phyloP scores from a whole-genome alignment of 2,888 invertebrate genomes.

The Mellilla xanthometata region DNA sequence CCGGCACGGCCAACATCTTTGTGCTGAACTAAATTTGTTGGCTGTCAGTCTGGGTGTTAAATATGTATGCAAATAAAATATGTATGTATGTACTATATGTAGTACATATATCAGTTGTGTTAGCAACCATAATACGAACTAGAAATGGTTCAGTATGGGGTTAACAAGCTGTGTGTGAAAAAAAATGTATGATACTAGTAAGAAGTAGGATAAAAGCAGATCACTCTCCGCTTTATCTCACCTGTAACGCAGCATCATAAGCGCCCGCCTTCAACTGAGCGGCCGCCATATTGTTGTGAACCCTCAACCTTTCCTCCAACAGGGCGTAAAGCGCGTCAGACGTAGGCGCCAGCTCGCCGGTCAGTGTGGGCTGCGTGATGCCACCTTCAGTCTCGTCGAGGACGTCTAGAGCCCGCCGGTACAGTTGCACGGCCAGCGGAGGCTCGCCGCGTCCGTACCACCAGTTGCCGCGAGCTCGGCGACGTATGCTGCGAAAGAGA shows the following conservation, averaged over 20 bases:
- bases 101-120: no score
- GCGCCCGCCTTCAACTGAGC: conserved; percentile 95
- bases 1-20: no score
- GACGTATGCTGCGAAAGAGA: conserved; percentile 67
- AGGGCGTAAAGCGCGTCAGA: conserved; percentile 69
- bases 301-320: conserved; percentile 90
- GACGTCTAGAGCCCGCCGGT: conserved; percentile 92
- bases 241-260: conserved; percentile 92
- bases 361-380: conserved; percentile 79
- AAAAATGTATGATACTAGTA: no score
- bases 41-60: no score
- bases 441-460: conserved; percentile 93
- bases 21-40: no score
- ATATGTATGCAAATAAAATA: no score
- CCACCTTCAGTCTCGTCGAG: conserved; percentile 88
- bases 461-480: conserved; percentile 93
- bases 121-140: no score
- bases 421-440: conserved; percentile 91
- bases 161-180: no score
- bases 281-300: conserved; percentile 96
- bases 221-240: conserved; percentile 19
- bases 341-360: conserved; percentile 63
- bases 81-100: no score
- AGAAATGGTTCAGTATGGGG: no score
- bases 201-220: no score